Conservation (phyloP, 2,113 vertebrate species). For the Butorides virescens region DNA sequence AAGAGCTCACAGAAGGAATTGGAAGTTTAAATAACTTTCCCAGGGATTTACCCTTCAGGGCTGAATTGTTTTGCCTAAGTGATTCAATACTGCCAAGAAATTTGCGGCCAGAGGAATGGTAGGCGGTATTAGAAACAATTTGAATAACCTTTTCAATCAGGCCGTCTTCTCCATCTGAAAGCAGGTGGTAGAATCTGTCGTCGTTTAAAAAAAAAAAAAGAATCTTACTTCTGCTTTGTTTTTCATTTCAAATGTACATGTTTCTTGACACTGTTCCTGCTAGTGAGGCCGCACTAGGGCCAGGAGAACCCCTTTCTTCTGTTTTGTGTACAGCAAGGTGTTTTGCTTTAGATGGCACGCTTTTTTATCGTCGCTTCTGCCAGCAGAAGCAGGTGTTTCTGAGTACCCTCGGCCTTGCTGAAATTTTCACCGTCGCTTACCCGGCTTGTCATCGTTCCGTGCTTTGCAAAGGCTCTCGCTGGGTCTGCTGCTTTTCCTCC, state of each 20-base stretch:
- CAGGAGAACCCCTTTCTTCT: not conserved
- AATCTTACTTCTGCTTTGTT: not conserved
- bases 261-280: not conserved
- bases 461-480: not conserved
- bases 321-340: not conserved
- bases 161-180: not conserved
- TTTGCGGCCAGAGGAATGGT: not conserved
- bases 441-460: not conserved
- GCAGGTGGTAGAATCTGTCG: not conserved
- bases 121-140: not conserved
- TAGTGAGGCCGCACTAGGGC: not conserved
- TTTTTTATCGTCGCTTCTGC: not conserved
- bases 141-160: not conserved
- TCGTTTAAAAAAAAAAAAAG: not conserved
- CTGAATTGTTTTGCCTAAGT: not conserved
- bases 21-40: slow-evolving; percentile 15
- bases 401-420: not conserved
- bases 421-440: not conserved
- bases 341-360: not conserved
- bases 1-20: not conserved
- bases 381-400: not conserved
- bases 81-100: not conserved
- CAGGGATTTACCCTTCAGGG: slow-evolving; percentile 17
- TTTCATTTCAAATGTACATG: not conserved
- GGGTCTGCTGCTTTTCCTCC: not conserved